Base-by-base conservation (phyloP, 2,113 vertebrate genomes). In the Grammomys dolichurus region DNA sequence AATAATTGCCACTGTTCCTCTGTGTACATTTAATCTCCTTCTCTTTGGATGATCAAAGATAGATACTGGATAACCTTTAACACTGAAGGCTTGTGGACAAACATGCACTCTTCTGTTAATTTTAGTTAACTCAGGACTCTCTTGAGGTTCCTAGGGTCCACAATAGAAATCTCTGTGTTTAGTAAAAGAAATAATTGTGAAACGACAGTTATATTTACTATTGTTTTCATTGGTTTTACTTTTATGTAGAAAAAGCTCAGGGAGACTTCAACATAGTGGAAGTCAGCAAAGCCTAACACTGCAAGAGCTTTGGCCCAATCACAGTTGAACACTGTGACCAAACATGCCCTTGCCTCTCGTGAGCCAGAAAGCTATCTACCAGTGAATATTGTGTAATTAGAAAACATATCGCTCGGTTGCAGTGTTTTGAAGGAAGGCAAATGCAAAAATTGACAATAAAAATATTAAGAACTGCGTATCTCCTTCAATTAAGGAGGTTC, bases 401-500 rank as follows among this genome's bases (percentile, higher is more conserved):
- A 96, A 91, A 48, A 87, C 33, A 78, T 16, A 78, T 31, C 67
- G 87, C 9, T 2, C 1, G 2, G n/a, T 26, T 0, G 0, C 8
- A 77, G 67, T 28, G 36, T 72, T 95, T 95, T 54, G 24, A 33
- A 91, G 94, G 19, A 33, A 91, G 93, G 63, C 26, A 95, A 91
- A 87, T 1, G 8, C 13, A 82, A 95, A 46, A 78, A 60, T 8
- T 63, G 91, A 73, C 0, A 33, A 48, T 75, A 5, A 60, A 93
- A 94, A 93, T 20, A 26, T 89, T 36, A 84, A 81, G 63, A 84
- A 82, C 33, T 69, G 14, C 17, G 80, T 7, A 36, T 8, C 63
- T 40, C 65, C 24, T n/a, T 19, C 36, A n/a, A 78, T 65, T 77
- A 93, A 87, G 73, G 33, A 91, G 85, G 0, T 0, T 82, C 88